Percentiles rank a stretch among this genome's conserved stretches.
Evolutionary conservation across 1,140 invertebrate genomes (phyloP).

Genomic region (Spodoptera litura): DNA sequence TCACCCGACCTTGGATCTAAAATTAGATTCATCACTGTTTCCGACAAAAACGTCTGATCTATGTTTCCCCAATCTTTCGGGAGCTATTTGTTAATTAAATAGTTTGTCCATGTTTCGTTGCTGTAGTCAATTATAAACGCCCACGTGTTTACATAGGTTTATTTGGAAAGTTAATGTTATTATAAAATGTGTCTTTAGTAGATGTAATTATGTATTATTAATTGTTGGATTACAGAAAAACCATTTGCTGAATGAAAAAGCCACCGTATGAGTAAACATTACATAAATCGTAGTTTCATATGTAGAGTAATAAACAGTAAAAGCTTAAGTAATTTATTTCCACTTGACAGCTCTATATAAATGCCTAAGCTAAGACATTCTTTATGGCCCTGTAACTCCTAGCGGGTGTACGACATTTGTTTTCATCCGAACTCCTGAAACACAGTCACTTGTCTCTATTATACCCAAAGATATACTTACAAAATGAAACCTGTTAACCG

Average conservation of each 20-base stretch:
- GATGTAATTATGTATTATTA: too few species aligned
- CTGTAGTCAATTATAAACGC: background rate
- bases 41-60: slow-evolving; percentile 16
- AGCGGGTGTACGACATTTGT: slow-evolving; percentile 4
- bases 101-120: background rate
- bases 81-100: background rate
- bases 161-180: too few species aligned
- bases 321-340: slow-evolving; percentile 9
- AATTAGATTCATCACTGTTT: slow-evolving; percentile 22
- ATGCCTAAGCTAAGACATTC: background rate
- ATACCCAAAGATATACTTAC: background rate
- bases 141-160: background rate
- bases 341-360: slow-evolving; percentile 21
- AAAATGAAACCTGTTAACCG: background rate
- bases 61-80: slow-evolving; percentile 6
- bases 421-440: slow-evolving; percentile 19
- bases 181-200: too few species aligned
- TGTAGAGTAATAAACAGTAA: background rate
- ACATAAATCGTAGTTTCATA: background rate
- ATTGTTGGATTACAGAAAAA: too few species aligned
- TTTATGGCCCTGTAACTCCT: background rate
- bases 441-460: slow-evolving; percentile 24
- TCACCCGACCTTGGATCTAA: slow-evolving; percentile 17
- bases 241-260: too few species aligned
- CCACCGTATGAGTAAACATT: too few species aligned